Evolutionary conservation across 2,113 vertebrate genomes (phyloP).

Genomic region (Aplodontia rufa): DNA sequence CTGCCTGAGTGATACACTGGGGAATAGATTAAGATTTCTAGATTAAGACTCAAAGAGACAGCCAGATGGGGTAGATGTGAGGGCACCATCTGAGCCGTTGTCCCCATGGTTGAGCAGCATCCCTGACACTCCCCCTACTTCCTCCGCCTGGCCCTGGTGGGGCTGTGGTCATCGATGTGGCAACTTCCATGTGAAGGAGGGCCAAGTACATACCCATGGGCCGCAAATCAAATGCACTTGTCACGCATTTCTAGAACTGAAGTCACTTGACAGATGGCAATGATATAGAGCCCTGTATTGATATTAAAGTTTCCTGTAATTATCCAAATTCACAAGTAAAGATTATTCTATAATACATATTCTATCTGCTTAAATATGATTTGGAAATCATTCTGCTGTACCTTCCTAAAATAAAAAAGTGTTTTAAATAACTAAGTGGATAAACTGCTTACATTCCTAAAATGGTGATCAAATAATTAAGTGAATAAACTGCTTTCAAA

Average conservation of each 20-base stretch:
- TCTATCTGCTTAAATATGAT: background rate
- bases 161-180: rapidly evolving
- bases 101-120: background rate
- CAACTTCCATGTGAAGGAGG: no score
- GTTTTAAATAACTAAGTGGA: background rate
- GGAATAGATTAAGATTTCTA: background rate
- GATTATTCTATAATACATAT: background rate
- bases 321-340: background rate
- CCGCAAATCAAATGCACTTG: background rate
- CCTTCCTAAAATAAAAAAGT: background rate
- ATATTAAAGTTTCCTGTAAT: background rate
- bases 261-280: background rate
- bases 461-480: background rate
- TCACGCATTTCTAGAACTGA: background rate
- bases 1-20: no score
- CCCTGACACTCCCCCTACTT: background rate
- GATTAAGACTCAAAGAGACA: background rate
- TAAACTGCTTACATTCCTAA: background rate
- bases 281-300: background rate
- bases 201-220: background rate
- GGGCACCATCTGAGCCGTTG: background rate
- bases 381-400: background rate
- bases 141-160: no score
- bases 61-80: rapidly evolving
- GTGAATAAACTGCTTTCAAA: background rate